Conservation (phyloP, 92 coral and sea anemone species). For the Porites cylindrica region DNA sequence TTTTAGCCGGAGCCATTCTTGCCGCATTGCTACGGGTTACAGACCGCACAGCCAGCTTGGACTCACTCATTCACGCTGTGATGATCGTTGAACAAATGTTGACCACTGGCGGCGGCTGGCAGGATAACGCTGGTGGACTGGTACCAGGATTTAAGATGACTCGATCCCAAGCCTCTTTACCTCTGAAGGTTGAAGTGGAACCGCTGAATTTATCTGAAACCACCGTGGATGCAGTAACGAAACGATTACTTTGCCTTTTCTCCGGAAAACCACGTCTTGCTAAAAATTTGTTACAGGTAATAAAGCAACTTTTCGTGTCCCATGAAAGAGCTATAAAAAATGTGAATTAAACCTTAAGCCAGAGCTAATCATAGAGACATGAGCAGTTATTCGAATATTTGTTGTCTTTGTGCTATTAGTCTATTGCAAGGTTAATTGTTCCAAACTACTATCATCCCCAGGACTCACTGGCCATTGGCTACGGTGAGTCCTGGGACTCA, state of each 20-base stretch:
- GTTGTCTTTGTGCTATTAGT: no score
- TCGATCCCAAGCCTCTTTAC: conserved; percentile 88
- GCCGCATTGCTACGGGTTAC: conserved; percentile 94
- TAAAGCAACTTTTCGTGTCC: no score
- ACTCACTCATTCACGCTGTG: conserved; percentile 90
- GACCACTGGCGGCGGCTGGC: conserved; percentile 99
- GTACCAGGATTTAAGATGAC: conserved; percentile 94
- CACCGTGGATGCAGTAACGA: conserved; percentile 69
- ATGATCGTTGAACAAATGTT: conserved; percentile 96
- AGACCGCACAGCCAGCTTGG: conserved; percentile 75
- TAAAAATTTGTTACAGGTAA: conserved; percentile 94
- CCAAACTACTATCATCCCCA: no score
- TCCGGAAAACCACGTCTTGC: conserved; percentile 95
- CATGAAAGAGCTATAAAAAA: no score
- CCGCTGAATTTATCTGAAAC: conserved; percentile 63
- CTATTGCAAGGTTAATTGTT: no score
- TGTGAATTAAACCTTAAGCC: no score
- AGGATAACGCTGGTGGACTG: conserved; percentile 98
- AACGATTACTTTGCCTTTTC: conserved; percentile 82
- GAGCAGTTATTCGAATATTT: no score
- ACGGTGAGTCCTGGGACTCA: no score
- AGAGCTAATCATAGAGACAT: no score
- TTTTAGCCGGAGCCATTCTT: conserved; percentile 89
- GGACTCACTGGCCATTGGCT: no score
- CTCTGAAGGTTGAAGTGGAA: conserved; percentile 80